Conservation (phyloP, 2,797 vertebrate species). For the Tokudaia tokunoshimensis region DNA sequence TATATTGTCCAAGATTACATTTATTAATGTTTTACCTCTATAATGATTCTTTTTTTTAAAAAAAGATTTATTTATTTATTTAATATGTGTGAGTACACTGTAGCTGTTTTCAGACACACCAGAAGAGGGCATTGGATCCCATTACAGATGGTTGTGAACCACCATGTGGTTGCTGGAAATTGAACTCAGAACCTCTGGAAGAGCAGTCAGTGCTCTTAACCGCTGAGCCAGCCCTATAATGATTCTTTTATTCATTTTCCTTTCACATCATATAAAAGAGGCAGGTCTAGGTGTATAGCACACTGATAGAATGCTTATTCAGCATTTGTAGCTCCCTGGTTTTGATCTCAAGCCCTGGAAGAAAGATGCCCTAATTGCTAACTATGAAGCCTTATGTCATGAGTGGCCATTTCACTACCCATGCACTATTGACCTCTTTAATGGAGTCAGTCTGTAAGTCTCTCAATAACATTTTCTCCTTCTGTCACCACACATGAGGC, state of each 20-base stretch:
- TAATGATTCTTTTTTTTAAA: not conserved
- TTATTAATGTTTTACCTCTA: not conserved
- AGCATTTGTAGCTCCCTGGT: not conserved
- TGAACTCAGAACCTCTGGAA: no score
- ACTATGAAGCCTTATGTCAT: not conserved
- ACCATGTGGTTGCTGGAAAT: no score
- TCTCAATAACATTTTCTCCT: not conserved
- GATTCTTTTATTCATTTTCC: not conserved
- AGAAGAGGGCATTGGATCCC: no score
- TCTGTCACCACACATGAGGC: not conserved
- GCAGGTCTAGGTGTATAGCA: not conserved
- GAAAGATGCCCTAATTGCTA: not conserved
- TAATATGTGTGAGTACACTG: no score
- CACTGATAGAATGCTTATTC: not conserved
- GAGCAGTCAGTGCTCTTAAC: no score
- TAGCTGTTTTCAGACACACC: no score
- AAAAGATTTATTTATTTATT: no score
- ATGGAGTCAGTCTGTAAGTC: not conserved
- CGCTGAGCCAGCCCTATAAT: not conserved
- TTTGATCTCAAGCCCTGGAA: not conserved
- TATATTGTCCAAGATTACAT: not conserved
- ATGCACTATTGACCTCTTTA: not conserved
- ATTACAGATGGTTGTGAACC: no score
- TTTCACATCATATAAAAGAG: not conserved
- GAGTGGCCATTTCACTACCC: not conserved